These are phyloP conservation scores for Atrina japonica DNA, from an alignment of 2,888 invertebrate species.

Conservation along the genomic window DNA sequence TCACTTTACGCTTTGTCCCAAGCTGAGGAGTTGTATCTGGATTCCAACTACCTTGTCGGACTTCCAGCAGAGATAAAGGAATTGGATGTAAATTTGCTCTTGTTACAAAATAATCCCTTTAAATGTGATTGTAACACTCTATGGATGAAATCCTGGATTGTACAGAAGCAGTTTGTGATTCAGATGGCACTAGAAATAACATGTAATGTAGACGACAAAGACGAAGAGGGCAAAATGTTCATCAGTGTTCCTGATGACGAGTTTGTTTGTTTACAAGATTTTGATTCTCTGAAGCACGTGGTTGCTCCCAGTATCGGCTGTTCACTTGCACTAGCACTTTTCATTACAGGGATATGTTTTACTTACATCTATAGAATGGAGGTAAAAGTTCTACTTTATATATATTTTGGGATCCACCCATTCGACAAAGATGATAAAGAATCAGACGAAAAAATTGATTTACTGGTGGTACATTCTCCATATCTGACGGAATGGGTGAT, in stretches of 20 bases:
- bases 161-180: slow-evolving; percentile 31
- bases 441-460: slow-evolving; percentile 49
- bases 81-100: slow-evolving; percentile 29
- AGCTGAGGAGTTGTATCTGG: slow-evolving; percentile 37
- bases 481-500: slow-evolving; percentile 51
- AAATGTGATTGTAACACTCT: slow-evolving; percentile 56
- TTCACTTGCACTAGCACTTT: slow-evolving; percentile 30
- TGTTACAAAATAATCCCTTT: slow-evolving; percentile 46
- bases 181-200: slow-evolving; percentile 40
- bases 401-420: slow-evolving; percentile 61
- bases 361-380: slow-evolving; percentile 54
- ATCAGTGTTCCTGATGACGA: slow-evolving; percentile 45
- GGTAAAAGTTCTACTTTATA: slow-evolving; percentile 56
- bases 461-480: slow-evolving; percentile 52
- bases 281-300: slow-evolving; percentile 48
- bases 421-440: slow-evolving; percentile 55
- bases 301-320: slow-evolving; percentile 43
- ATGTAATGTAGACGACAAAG: slow-evolving; percentile 44
- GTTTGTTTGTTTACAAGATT: slow-evolving; percentile 50
- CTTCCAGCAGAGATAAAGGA: slow-evolving; percentile 44
- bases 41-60: slow-evolving; percentile 42
- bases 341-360: slow-evolving; percentile 31
- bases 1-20: neutral
- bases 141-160: slow-evolving; percentile 61
- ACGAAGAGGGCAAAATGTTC: slow-evolving; percentile 38